phyloP scores from a whole-genome alignment of 2,113 vertebrate genomes.

The Paramisgurnus dabryanus region DNA sequence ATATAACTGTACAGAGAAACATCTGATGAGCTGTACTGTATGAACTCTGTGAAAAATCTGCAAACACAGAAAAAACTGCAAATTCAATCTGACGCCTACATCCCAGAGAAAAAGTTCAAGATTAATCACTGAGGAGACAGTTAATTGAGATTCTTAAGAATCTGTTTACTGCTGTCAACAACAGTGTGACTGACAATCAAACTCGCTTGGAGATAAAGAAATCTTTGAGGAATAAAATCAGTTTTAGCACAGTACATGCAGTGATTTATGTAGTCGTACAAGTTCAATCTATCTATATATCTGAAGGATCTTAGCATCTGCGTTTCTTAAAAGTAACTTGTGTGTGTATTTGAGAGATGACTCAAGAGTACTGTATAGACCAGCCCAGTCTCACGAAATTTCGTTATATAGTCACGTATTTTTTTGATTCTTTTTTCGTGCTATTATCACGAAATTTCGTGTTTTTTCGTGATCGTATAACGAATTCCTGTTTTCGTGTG shows the following conservation, averaged over 20 bases:
- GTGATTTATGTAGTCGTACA: background rate
- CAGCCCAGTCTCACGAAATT: no score
- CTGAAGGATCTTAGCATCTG: background rate
- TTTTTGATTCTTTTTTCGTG: no score
- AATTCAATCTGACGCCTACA: background rate
- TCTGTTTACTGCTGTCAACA: background rate
- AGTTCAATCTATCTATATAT: no score
- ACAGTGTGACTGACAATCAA: no score
- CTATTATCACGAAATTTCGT: no score
- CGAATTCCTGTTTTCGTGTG: no score
- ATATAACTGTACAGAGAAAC: conserved; percentile 20
- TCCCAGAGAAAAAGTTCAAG: background rate
- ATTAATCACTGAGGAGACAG: background rate
- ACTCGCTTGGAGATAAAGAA: background rate
- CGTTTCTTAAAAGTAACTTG: no score
- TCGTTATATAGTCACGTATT: no score
- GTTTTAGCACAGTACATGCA: background rate
- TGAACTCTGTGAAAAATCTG: conserved; percentile 9
- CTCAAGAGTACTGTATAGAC: no score
- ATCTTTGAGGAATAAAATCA: background rate
- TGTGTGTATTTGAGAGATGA: no score
- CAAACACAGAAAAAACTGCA: background rate
- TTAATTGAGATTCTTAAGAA: background rate
- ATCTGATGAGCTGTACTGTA: background rate
- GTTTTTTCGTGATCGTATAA: no score